Percentiles rank a stretch among this genome's conserved stretches.
Evolutionary conservation across 2,113 vertebrate genomes (phyloP).

Genomic region (Mormyrus iriodes): DNA sequence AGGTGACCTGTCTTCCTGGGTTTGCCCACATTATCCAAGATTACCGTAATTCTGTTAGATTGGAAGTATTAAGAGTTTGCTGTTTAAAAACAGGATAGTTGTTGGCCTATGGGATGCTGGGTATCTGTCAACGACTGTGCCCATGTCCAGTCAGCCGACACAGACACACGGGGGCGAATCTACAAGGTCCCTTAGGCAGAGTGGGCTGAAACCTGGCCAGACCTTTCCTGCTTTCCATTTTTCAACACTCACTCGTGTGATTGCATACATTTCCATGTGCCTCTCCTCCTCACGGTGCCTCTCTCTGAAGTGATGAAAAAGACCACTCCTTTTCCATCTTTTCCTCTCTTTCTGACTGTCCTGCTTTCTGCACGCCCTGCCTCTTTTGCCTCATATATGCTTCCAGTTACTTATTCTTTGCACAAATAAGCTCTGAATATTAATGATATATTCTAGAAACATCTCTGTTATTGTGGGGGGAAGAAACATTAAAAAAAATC

Average conservation of each 20-base stretch:
- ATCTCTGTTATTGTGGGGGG: not conserved
- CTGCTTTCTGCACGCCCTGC: not conserved
- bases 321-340: not conserved
- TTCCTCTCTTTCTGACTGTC: not conserved
- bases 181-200: not conserved
- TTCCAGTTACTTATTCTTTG: not conserved
- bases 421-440: not conserved
- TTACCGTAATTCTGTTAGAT: not conserved
- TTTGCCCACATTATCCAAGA: not conserved
- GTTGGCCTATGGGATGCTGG: not conserved
- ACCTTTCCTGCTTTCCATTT: not conserved
- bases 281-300: not conserved
- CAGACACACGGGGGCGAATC: not conserved
- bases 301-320: not conserved
- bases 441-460: not conserved
- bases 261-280: not conserved
- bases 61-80: not conserved
- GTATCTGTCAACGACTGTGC: not conserved
- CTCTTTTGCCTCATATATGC: not conserved
- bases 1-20: not conserved
- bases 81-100: not conserved
- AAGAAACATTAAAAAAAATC: not conserved
- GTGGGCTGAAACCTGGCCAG: not conserved
- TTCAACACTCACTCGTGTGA: too few species aligned
- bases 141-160: not conserved